A percentile compares a stretch with the other conserved stretches of the same genome.
These are phyloP conservation scores for Mohoua ochrocephala DNA, from an alignment of 2,113 vertebrate genomes.

Conservation along the genomic window DNA sequence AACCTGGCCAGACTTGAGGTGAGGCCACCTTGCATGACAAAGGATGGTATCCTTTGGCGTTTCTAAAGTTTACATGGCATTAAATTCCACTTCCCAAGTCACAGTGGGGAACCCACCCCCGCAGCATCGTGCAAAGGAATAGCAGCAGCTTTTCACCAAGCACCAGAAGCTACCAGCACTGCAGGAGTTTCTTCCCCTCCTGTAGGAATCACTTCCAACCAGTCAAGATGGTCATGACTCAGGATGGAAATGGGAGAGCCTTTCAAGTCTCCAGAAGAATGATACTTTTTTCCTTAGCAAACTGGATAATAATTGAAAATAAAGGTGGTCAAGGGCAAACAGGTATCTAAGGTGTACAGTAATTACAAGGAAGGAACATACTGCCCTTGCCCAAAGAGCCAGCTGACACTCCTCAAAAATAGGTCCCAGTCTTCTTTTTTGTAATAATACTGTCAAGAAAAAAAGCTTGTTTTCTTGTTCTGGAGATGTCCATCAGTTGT, in stretches of 20 bases:
- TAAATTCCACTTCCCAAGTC: background rate
- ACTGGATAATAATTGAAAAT: background rate
- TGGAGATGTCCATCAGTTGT: background rate
- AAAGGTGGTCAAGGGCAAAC: background rate
- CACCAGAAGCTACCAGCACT: background rate
- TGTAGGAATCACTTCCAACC: background rate
- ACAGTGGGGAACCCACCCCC: background rate
- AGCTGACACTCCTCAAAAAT: background rate
- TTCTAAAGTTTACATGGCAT: background rate
- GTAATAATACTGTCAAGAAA: background rate
- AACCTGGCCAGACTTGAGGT: background rate
- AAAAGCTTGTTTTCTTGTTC: background rate
- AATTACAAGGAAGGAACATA: background rate
- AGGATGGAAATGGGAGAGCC: background rate
- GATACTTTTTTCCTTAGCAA: background rate
- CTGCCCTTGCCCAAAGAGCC: background rate
- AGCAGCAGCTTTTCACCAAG: background rate
- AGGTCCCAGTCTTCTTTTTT: background rate
- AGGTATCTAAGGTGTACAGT: background rate
- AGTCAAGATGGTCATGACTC: background rate
- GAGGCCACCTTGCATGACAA: background rate
- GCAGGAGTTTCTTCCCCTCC: background rate
- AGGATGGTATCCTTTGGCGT: background rate
- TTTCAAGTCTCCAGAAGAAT: background rate
- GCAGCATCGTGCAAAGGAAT: fast-evolving